Conservation (phyloP, 2,888 invertebrate genomes). For the Neuroscelio doddi region DNA sequence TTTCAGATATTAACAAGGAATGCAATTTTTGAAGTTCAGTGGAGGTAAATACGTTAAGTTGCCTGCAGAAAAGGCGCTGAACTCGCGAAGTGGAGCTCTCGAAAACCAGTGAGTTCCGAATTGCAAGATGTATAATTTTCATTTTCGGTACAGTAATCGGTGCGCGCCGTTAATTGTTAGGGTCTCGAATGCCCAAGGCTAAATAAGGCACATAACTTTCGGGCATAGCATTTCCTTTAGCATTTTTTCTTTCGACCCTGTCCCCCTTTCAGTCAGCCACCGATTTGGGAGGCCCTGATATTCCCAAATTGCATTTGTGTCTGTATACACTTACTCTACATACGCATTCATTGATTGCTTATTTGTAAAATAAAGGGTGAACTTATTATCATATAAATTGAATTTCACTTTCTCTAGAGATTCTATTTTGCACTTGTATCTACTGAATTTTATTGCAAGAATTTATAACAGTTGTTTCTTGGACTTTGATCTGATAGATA, state of each 20-base stretch:
- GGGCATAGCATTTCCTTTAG: constrained; percentile 10
- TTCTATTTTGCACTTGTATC: constrained; percentile 6
- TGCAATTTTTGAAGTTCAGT: too few relatives aligned
- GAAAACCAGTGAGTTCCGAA: not conserved
- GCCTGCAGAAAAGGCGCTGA: too few relatives aligned
- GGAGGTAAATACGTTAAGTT: too few relatives aligned
- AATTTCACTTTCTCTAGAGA: constrained; percentile 41
- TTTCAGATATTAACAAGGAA: too few relatives aligned
- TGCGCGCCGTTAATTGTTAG: constrained; percentile 61
- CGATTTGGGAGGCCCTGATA: constrained; percentile 11
- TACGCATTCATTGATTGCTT: constrained; percentile 48
- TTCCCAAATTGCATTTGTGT: not conserved
- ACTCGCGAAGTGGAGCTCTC: constrained; percentile 28
- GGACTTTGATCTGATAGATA: not conserved
- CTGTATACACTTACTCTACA: not conserved
- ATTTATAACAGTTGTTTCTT: not conserved
- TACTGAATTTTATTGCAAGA: not conserved
- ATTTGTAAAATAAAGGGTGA: constrained; percentile 51
- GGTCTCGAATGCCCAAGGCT: constrained; percentile 46
- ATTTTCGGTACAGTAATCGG: constrained; percentile 63
- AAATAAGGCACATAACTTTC: constrained; percentile 30
- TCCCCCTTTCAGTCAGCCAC: constrained; percentile 14
- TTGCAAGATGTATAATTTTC: constrained; percentile 59
- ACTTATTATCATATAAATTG: constrained; percentile 61
- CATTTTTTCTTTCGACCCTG: constrained; percentile 10